Percentiles rank a stretch among this genome's conserved stretches.
Evolutionary conservation across 1,140 invertebrate species (phyloP).

Genomic region (Drosophila willistoni): DNA sequence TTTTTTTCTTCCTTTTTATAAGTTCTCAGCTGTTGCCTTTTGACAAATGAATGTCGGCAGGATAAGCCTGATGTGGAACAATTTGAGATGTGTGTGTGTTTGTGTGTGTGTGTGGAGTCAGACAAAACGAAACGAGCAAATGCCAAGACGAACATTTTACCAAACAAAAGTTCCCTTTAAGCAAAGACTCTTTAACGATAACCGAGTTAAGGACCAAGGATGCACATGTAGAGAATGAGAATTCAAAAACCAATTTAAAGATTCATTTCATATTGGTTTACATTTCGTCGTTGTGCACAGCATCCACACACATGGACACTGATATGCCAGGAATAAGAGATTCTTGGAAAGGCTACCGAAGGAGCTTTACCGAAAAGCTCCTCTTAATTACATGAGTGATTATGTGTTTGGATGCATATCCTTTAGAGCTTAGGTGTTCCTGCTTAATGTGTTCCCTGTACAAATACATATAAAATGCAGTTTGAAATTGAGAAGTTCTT

Average conservation of each 20-base stretch:
- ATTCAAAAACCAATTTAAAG: not conserved
- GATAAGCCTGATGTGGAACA: slow-evolving; percentile 62
- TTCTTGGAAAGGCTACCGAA: not conserved
- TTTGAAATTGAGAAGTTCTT: not conserved
- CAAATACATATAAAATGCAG: not conserved
- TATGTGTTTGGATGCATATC: not conserved
- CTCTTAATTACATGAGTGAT: not conserved
- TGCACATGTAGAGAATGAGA: not conserved
- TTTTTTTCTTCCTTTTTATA: slow-evolving; percentile 1
- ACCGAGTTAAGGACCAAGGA: not conserved
- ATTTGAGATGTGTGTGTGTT: slow-evolving; percentile 46
- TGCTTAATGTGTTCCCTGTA: not conserved
- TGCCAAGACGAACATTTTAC: not conserved
- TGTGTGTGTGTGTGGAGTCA: not conserved
- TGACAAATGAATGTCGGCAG: slow-evolving; percentile 72
- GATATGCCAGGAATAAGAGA: not conserved
- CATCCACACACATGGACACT: too few relatives aligned
- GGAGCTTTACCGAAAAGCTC: not conserved
- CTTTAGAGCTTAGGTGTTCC: not conserved
- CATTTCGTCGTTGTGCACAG: too few relatives aligned
- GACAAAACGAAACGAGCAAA: slow-evolving; percentile 1
- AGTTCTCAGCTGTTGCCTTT: slow-evolving; percentile 62
- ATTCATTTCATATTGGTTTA: too few relatives aligned
- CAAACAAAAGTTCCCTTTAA: not conserved
- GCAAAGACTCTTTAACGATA: not conserved